Conservation (phyloP, 1,140 invertebrate genomes). For the Drosophila carrolli region DNA sequence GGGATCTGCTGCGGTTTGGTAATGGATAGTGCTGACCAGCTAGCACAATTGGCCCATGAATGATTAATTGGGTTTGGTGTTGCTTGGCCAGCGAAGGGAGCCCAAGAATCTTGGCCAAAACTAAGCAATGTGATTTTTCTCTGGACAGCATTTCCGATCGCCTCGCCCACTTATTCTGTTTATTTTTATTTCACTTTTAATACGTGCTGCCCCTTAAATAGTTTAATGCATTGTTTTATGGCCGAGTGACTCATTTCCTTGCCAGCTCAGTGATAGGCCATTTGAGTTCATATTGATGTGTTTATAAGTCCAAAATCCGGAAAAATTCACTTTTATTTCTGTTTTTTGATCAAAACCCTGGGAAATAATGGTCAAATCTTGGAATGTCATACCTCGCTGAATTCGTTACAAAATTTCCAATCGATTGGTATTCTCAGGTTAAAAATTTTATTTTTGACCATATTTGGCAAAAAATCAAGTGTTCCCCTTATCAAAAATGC, state of each 20-base stretch:
- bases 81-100: too few relatives aligned
- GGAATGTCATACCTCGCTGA: too few relatives aligned
- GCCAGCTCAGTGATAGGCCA: not conserved
- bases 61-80: conserved; percentile 20
- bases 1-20: conserved; percentile 37
- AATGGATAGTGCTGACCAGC: conserved; percentile 39
- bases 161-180: not conserved
- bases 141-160: not conserved
- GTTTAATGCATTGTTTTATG: conserved; percentile 5
- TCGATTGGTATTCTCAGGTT: too few relatives aligned
- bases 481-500: too few relatives aligned
- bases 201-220: conserved; percentile 12
- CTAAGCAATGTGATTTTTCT: not conserved
- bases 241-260: not conserved
- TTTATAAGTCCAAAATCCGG: not conserved
- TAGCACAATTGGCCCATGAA: conserved; percentile 19
- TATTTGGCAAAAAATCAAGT: too few relatives aligned
- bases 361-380: too few relatives aligned
- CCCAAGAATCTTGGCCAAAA: not conserved
- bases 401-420: too few relatives aligned
- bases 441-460: too few relatives aligned
- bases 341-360: too few relatives aligned
- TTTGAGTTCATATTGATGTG: not conserved
- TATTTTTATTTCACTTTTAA: not conserved
- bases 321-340: too few relatives aligned